Evolutionary conservation across 1,140 invertebrate species (phyloP).

Genomic region (Euura lappo): DNA sequence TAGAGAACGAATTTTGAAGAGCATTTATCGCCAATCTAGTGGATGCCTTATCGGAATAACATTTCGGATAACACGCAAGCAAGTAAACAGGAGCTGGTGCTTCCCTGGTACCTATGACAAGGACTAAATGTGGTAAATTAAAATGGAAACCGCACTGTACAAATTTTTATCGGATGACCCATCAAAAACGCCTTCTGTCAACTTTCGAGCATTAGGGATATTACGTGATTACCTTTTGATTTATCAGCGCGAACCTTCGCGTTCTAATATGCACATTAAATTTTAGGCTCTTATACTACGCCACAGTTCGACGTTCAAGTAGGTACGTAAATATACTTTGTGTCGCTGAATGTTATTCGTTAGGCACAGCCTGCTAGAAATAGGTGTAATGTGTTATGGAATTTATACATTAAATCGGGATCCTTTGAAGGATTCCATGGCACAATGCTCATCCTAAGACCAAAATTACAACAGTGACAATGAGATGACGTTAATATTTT

Average conservation of each 20-base stretch:
- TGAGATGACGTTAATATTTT: background rate
- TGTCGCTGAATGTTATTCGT: too few relatives aligned
- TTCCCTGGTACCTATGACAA: too few relatives aligned
- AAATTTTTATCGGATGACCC: background rate
- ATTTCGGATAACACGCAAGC: background rate
- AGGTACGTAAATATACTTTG: too few relatives aligned
- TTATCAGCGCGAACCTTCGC: background rate
- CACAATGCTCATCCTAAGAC: background rate
- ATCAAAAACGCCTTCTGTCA: conserved; percentile 1
- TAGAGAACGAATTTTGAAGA: background rate
- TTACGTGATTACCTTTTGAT: conserved; percentile 3
- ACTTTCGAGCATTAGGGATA: background rate
- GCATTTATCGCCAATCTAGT: conserved; percentile 4
- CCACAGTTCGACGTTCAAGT: too few relatives aligned
- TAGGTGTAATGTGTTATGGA: background rate
- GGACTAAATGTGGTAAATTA: background rate
- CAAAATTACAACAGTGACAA: background rate
- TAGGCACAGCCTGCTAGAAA: background rate
- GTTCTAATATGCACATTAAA: background rate
- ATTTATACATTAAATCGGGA: background rate
- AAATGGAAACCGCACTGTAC: background rate
- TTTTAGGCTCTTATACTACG: too few relatives aligned
- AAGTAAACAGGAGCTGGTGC: background rate
- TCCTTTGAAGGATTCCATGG: background rate
- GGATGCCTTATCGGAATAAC: background rate